Conservation (phyloP, 2,888 invertebrate species). For the Chesias legatella region DNA sequence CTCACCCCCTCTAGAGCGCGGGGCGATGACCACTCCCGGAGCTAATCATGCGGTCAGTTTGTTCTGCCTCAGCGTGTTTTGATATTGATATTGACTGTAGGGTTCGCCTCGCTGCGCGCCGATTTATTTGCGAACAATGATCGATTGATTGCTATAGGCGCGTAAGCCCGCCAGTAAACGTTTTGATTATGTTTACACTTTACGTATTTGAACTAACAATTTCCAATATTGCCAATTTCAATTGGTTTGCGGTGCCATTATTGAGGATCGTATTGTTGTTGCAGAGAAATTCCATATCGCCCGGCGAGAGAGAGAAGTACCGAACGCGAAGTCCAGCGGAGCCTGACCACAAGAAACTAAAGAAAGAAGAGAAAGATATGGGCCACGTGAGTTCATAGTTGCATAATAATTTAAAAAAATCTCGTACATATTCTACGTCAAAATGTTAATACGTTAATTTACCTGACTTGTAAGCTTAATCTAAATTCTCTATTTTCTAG, state of each 20-base stretch:
- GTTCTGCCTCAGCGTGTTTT: conserved; percentile 80
- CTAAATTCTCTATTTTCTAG: conserved; percentile 78
- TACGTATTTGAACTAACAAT: conserved; percentile 63
- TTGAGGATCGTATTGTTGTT: conserved; percentile 44
- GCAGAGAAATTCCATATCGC: conserved; percentile 92
- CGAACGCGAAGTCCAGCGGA: conserved; percentile 89
- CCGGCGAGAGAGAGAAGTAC: conserved; percentile 90
- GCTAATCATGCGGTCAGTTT: conserved; percentile 81
- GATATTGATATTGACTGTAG: conserved; percentile 79
- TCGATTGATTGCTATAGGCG: conserved; percentile 75
- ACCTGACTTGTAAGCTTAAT: neutral
- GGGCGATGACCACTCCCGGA: conserved; percentile 75
- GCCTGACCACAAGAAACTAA: conserved; percentile 85
- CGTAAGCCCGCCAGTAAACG: conserved; percentile 70
- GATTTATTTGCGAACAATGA: conserved; percentile 80
- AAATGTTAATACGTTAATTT: too few species aligned
- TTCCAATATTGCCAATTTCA: conserved; percentile 42
- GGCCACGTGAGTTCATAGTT: conserved; percentile 84
- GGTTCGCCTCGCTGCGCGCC: conserved; percentile 72
- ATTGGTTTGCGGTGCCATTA: conserved; percentile 36
- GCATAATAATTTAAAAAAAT: neutral
- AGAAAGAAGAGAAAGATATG: conserved; percentile 91
- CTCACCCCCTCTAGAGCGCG: conserved; percentile 34
- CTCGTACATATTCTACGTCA: too few species aligned
- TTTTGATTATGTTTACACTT: conserved; percentile 73